Evolutionary conservation across 2,888 invertebrate genomes (phyloP).

Genomic region (Arge pagana): DNA sequence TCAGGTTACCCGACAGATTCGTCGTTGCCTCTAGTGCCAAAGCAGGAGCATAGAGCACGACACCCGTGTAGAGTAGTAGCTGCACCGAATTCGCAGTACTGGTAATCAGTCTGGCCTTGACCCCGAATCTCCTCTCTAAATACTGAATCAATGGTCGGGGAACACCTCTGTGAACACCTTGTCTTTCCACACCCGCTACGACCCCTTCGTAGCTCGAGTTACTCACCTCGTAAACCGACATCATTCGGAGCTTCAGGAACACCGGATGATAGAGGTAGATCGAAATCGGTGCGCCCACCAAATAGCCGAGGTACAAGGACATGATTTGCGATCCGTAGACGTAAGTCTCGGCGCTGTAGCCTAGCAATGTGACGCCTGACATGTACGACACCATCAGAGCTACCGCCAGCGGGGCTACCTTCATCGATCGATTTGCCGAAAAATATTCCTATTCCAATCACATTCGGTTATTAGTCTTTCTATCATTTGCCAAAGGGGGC

Average conservation of each 20-base stretch:
- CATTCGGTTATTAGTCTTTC: no score
- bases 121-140: constrained; percentile 65
- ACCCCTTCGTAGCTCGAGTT: not conserved
- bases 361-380: constrained; percentile 88
- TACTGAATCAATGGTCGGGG: constrained; percentile 58
- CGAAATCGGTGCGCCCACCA: constrained; percentile 76
- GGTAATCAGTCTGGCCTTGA: constrained; percentile 60
- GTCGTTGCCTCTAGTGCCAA: constrained; percentile 65
- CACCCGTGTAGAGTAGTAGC: constrained; percentile 63
- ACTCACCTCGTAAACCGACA: constrained; percentile 82
- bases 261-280: constrained; percentile 82
- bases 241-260: constrained; percentile 79
- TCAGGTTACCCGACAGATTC: constrained; percentile 56
- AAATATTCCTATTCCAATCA: constrained; percentile 73
- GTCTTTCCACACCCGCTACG: not conserved
- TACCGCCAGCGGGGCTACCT: constrained; percentile 79
- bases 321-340: constrained; percentile 81
- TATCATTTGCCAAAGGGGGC: no score
- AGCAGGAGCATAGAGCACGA: constrained; percentile 69
- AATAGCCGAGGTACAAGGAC: constrained; percentile 76
- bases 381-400: constrained; percentile 94
- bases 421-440: constrained; percentile 80
- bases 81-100: constrained; percentile 65
- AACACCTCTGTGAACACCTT: not conserved
- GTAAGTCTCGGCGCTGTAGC: constrained; percentile 89